phyloP scores from a whole-genome alignment of 2,888 invertebrate genomes.

The Creontiades dilutus region DNA sequence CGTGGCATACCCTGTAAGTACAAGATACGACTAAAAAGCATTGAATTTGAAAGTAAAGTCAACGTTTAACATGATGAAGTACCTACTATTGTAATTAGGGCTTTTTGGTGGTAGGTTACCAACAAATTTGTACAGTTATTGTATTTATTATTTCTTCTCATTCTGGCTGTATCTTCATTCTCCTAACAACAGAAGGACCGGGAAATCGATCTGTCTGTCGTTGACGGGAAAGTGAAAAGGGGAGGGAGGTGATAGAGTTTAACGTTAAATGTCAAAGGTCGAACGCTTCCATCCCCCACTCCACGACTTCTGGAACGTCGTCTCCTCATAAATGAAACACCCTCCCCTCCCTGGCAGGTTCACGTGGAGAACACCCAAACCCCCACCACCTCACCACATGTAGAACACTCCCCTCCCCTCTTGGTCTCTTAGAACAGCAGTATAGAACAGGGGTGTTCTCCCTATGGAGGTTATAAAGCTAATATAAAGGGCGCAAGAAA shows the following conservation, averaged over 20 bases:
- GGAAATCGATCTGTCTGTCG: constrained; percentile 63
- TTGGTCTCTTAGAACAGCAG: too few species aligned
- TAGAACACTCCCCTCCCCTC: too few species aligned
- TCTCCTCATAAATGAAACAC: not conserved
- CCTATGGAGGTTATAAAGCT: not conserved
- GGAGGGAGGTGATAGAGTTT: not conserved
- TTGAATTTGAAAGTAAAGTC: too few species aligned
- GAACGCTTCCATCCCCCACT: not conserved
- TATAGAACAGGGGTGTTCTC: not conserved
- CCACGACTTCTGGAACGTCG: not conserved
- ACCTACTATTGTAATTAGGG: too few species aligned
- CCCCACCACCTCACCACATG: not conserved
- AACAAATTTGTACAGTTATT: too few species aligned
- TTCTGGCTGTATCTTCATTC: not conserved
- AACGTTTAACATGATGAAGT: too few species aligned
- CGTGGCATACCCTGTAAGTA: too few species aligned
- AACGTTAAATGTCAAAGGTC: constrained; percentile 55
- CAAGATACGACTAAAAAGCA: too few species aligned
- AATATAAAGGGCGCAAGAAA: not conserved
- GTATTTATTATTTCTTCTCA: too few species aligned
- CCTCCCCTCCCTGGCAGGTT: too few species aligned
- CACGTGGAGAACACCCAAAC: not conserved
- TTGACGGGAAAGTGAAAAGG: not conserved
- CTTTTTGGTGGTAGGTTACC: too few species aligned
- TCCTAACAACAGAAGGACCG: constrained; percentile 61